Conservation (phyloP, 2,797 vertebrate species). For the Monodelphis domestica region DNA sequence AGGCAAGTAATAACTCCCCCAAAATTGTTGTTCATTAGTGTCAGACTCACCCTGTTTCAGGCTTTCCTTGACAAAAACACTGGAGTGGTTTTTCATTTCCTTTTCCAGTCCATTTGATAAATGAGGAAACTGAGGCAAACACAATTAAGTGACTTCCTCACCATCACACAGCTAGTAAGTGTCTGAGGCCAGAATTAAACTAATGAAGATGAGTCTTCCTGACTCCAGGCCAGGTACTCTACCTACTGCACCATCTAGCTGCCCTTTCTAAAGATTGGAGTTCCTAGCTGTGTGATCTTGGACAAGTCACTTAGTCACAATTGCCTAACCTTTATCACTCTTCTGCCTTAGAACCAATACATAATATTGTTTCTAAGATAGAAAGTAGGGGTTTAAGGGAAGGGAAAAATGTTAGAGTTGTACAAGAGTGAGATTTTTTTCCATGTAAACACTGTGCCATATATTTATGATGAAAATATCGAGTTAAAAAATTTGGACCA, state of each 20-base stretch:
- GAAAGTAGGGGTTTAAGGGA: too few species aligned
- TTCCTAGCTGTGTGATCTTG: too few species aligned
- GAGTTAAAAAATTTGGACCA: slow-evolving; percentile 52
- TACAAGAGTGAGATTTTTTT: too few species aligned
- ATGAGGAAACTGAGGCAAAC: background rate
- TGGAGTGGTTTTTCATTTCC: background rate
- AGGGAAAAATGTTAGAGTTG: too few species aligned
- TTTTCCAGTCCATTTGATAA: background rate
- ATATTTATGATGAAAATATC: slow-evolving; percentile 74
- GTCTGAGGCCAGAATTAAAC: background rate
- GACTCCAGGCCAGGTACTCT: background rate
- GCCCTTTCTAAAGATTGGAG: too few species aligned
- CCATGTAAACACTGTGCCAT: slow-evolving; percentile 71
- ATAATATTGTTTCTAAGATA: too few species aligned
- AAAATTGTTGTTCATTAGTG: background rate
- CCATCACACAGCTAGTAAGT: background rate
- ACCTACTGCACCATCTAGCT: background rate
- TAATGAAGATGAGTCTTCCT: background rate
- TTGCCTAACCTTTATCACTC: too few species aligned
- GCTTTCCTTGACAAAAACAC: background rate
- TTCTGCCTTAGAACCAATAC: too few species aligned
- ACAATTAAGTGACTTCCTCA: background rate
- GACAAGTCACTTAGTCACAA: too few species aligned
- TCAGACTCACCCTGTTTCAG: background rate
- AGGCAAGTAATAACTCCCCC: too few species aligned